Evolutionary conservation across 2,888 invertebrate species (phyloP).

Genomic region (Machimus rusticus): DNA sequence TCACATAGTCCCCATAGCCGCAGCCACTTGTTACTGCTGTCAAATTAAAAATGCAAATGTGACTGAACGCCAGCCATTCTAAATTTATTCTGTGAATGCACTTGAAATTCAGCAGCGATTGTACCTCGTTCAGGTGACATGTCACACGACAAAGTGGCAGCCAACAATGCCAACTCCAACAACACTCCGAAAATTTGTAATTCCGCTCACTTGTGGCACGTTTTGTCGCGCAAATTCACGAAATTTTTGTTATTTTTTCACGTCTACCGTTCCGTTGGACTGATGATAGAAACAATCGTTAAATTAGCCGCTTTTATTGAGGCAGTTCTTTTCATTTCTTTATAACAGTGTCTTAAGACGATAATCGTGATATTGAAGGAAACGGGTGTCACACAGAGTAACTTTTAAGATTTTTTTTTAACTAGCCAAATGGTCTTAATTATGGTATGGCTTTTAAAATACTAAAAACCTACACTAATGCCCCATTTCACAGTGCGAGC

Average conservation of each 20-base stretch:
- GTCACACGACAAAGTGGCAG: slow-evolving; percentile 35
- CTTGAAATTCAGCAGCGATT: slow-evolving; percentile 17
- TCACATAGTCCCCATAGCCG: slow-evolving; percentile 14
- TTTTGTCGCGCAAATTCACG: slow-evolving; percentile 38
- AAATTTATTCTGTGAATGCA: slow-evolving; percentile 18
- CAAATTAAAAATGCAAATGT: slow-evolving; percentile 39
- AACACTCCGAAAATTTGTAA: slow-evolving; percentile 38
- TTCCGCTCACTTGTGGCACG: slow-evolving; percentile 34
- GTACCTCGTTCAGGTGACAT: slow-evolving; percentile 6
- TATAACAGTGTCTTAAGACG: background rate
- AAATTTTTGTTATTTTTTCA: slow-evolving; percentile 36
- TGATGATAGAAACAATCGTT: background rate
- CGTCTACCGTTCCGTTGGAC: background rate
- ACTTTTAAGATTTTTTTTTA: background rate
- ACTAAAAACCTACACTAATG: background rate
- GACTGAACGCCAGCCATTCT: slow-evolving; percentile 23
- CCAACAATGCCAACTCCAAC: slow-evolving; percentile 13
- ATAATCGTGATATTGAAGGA: background rate
- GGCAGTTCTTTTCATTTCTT: background rate
- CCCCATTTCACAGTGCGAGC: too few relatives aligned
- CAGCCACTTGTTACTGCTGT: slow-evolving; percentile 26
- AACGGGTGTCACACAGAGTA: background rate
- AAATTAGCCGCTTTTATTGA: background rate
- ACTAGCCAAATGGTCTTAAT: background rate
- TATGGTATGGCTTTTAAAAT: background rate